Evolutionary conservation across 2,797 vertebrate genomes (phyloP), one percentile per base, ranked within the genome.

Genomic region (Benthosema pterotum): DNA sequence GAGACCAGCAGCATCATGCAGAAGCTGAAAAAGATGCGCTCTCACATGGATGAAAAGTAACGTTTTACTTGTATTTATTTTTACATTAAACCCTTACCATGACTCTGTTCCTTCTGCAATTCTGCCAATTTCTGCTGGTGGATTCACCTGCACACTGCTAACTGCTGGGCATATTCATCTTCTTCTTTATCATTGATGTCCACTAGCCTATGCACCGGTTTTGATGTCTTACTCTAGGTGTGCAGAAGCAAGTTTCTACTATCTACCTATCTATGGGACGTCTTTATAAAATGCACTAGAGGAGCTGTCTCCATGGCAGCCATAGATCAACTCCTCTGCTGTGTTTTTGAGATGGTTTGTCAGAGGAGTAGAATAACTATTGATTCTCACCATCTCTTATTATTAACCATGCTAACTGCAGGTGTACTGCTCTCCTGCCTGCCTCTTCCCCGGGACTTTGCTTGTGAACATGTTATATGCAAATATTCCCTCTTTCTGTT

Each of bases 1-100:
- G 98, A 99, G 82, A 99, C 97, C 0, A 99, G 97, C 88, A 99
- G 97, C 89, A 98, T 99, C 85, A 97, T 99, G 97, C 95, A 99
- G 87, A 99, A 98, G 78, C 93, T 99, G 25, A 98, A 98, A 90
- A 99, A 97, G 92, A 99, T 99, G 96, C 95, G 94, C 76, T 96
- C 94, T 74, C 96, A 95, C 75, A 97, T 94, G 94, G 97, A 99
- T 82, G 96, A 99, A 83, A 99, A 98, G 96, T 99, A 96, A 95
- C 72, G 51, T 11, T 42, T 46, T 12, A 13, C 54, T 46, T 42
- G 3, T 15, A 32, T 63, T 65, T 63, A 0, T 50, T 64, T 71
- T 47, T 0, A 16, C 63, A 65, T 12, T 8, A 38, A 38, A 8
- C 7, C 32, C 55, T 77, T 25, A 52, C 75, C 19, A 65, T 64